phyloP scores from a whole-genome alignment of 2,113 vertebrate species.

The Ameiurus melas region DNA sequence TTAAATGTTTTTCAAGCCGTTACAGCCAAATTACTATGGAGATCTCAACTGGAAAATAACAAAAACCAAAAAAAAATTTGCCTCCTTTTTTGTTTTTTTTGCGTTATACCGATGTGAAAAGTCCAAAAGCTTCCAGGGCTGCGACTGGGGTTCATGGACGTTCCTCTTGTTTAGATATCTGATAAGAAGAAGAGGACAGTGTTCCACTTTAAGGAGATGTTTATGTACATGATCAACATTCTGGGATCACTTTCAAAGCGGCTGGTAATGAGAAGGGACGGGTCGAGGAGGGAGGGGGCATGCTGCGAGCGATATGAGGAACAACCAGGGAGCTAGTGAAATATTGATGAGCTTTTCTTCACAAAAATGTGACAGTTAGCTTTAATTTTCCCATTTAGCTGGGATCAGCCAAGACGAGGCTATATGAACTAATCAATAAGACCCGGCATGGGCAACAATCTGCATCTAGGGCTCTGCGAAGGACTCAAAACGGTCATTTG shows the following conservation, averaged over 20 bases:
- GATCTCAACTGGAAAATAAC: slow-evolving; percentile 9
- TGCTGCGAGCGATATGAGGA: slow-evolving; percentile 44
- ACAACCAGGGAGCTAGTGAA: slow-evolving; percentile 60
- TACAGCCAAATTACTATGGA: slow-evolving; percentile 30
- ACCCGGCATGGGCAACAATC: not conserved
- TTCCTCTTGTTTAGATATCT: slow-evolving; percentile 21
- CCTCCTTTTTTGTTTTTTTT: not conserved
- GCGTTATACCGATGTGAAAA: not conserved
- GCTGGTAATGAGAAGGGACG: slow-evolving; percentile 56
- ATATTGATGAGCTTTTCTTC: slow-evolving; percentile 69
- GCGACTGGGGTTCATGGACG: not conserved
- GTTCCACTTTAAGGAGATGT: slow-evolving; percentile 54
- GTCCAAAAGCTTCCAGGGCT: not conserved
- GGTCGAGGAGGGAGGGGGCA: slow-evolving; percentile 24
- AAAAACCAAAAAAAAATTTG: not conserved
- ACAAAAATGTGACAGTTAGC: slow-evolving; percentile 72
- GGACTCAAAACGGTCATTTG: not conserved
- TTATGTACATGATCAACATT: slow-evolving; percentile 57
- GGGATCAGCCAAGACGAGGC: slow-evolving; percentile 59
- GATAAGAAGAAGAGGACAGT: slow-evolving; percentile 25
- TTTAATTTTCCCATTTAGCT: slow-evolving; percentile 72
- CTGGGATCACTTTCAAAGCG: slow-evolving; percentile 60
- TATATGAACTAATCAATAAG: slow-evolving; percentile 65
- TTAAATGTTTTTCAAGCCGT: slow-evolving; percentile 71
- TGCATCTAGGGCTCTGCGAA: not conserved